Percentiles rank a stretch among this genome's conserved stretches.
These are phyloP conservation scores for Coremacera marginata DNA, from an alignment of 2,888 invertebrate species.

Conservation along the genomic window DNA sequence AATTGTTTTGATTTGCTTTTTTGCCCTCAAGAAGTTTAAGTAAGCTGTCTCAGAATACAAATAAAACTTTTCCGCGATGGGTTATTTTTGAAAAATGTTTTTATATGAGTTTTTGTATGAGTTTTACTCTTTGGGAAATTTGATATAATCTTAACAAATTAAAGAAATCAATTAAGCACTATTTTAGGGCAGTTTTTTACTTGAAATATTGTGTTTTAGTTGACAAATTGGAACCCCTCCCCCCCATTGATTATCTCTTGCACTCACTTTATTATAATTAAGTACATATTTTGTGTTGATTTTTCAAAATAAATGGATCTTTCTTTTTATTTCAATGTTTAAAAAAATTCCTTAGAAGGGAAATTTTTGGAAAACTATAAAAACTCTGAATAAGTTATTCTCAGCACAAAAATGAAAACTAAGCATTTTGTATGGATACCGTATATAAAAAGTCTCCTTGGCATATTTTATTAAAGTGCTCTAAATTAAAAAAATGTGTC, in stretches of 20 bases:
- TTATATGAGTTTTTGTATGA: neutral
- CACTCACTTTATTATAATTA: too few relatives aligned
- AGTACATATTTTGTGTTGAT: neutral
- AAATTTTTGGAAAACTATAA: neutral
- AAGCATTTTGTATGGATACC: neutral
- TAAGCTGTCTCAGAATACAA: neutral
- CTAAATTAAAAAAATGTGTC: neutral
- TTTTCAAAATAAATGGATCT: neutral
- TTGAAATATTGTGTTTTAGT: too few relatives aligned
- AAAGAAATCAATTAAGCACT: too few relatives aligned
- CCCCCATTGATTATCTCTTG: too few relatives aligned
- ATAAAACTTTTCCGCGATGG: neutral
- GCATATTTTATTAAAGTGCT: neutral
- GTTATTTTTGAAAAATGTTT: conserved; percentile 1
- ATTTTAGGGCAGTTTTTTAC: too few relatives aligned
- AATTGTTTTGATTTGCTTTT: too few relatives aligned
- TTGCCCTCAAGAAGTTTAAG: neutral
- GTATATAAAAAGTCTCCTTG: neutral
- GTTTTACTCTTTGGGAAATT: conserved; percentile 4
- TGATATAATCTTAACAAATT: too few relatives aligned
- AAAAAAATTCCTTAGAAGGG: neutral
- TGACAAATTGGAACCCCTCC: too few relatives aligned
- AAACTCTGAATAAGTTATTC: neutral
- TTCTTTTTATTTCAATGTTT: neutral
- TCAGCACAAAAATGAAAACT: neutral